phyloP scores from a whole-genome alignment of 1,140 invertebrate genomes.

The Branchinecta lynchi region DNA sequence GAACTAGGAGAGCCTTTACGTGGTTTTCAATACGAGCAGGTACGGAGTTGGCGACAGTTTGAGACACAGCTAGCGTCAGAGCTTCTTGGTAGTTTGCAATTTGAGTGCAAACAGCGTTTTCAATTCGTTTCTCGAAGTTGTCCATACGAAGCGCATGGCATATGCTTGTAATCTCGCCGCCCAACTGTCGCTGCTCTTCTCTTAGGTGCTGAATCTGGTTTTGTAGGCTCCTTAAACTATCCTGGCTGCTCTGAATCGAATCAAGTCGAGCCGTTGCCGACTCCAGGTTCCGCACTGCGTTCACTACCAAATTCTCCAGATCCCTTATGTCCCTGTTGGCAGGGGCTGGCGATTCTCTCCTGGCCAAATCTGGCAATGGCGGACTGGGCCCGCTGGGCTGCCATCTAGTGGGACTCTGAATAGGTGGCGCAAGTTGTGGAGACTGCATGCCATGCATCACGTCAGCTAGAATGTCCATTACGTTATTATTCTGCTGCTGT shows the following conservation, averaged over 20 bases:
- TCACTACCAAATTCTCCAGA: background rate
- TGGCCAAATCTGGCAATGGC: background rate
- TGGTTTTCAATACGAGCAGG: slow-evolving; percentile 28
- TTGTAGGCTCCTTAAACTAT: background rate
- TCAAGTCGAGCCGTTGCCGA: background rate
- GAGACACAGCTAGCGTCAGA: slow-evolving; percentile 26
- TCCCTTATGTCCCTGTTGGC: background rate
- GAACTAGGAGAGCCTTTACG: slow-evolving; percentile 27
- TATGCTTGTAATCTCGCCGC: slow-evolving; percentile 15
- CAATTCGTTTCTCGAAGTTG: slow-evolving; percentile 19
- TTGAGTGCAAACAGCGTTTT: slow-evolving; percentile 21
- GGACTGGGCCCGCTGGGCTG: background rate
- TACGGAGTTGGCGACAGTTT: slow-evolving; percentile 27
- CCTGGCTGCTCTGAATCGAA: background rate
- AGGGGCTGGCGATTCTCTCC: background rate
- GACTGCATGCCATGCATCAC: background rate
- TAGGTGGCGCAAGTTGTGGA: background rate
- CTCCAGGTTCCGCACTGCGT: background rate
- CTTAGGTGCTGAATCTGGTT: slow-evolving; percentile 1
- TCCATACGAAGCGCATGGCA: slow-evolving; percentile 27
- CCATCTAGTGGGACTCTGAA: background rate
- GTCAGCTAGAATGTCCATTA: background rate
- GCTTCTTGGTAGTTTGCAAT: slow-evolving; percentile 20
- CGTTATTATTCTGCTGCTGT: background rate
- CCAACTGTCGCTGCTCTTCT: background rate